phyloP scores from a whole-genome alignment of 2,113 vertebrate genomes.

The Ictalurus furcatus region DNA sequence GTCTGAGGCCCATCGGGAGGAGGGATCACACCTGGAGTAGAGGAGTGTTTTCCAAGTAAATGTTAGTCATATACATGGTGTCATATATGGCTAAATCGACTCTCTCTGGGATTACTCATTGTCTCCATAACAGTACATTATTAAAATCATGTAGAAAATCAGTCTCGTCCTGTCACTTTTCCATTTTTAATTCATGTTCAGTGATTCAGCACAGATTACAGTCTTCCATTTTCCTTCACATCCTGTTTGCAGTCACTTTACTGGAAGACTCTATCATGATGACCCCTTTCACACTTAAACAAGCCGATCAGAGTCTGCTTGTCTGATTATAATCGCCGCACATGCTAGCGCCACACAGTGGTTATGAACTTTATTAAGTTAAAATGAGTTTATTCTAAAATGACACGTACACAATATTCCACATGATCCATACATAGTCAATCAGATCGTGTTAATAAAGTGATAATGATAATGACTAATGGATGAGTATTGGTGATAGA shows the following conservation, averaged over 20 bases:
- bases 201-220: slow-evolving; percentile 12
- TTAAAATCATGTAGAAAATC: background rate
- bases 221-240: background rate
- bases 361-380: background rate
- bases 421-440: background rate
- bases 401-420: no score
- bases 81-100: background rate
- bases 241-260: slow-evolving; percentile 32
- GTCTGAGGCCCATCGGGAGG: background rate
- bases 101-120: background rate
- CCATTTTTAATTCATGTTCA: background rate
- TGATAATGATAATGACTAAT: background rate
- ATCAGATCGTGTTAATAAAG: background rate
- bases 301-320: background rate
- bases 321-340: background rate
- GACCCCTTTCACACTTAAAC: background rate
- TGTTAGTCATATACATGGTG: background rate
- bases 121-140: background rate
- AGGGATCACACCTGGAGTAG: slow-evolving; percentile 8
- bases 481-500: background rate
- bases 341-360: slow-evolving; percentile 1
- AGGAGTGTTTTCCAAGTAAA: slow-evolving; percentile 13
- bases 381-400: background rate
- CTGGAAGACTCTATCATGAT: background rate
- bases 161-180: background rate